Conservation (phyloP, 2,113 vertebrate genomes). For the Laticauda laticaudata region DNA sequence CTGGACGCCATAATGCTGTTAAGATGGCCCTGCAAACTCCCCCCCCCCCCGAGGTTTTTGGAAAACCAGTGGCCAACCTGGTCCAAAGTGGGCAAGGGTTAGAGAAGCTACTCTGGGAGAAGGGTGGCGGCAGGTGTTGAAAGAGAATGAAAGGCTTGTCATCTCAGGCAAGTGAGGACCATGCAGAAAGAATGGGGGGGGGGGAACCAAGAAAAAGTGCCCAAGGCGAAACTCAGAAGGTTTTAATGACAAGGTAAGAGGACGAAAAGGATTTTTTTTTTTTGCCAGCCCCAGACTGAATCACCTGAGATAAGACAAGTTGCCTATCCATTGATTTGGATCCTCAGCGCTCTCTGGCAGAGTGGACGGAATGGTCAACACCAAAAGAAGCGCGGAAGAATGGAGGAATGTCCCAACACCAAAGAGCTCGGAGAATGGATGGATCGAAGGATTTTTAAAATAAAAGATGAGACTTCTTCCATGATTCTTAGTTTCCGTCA, state of each 20-base stretch:
- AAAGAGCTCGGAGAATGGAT: too few species aligned
- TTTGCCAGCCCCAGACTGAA: neutral
- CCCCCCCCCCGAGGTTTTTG: neutral
- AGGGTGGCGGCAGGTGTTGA: neutral
- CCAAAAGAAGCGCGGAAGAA: too few species aligned
- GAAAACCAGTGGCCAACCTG: neutral
- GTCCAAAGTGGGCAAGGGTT: neutral
- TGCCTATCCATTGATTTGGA: too few species aligned
- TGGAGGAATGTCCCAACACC: neutral
- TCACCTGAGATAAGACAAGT: neutral
- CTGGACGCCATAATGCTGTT: too few species aligned
- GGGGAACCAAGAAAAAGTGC: neutral
- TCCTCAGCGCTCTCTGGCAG: neutral
- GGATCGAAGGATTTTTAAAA: neutral
- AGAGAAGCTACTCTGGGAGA: neutral
- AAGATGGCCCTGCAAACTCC: too few species aligned
- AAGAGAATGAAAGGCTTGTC: neutral
- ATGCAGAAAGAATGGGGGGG: neutral
- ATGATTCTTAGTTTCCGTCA: neutral
- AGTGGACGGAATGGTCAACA: too few species aligned
- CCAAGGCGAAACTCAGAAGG: neutral
- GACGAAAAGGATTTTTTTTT: neutral
- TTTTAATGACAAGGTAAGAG: neutral
- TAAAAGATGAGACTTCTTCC: neutral
- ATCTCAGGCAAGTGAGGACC: neutral